These are phyloP conservation scores for Pammene aurita DNA, from an alignment of 2,888 invertebrate genomes.

Conservation along the genomic window DNA sequence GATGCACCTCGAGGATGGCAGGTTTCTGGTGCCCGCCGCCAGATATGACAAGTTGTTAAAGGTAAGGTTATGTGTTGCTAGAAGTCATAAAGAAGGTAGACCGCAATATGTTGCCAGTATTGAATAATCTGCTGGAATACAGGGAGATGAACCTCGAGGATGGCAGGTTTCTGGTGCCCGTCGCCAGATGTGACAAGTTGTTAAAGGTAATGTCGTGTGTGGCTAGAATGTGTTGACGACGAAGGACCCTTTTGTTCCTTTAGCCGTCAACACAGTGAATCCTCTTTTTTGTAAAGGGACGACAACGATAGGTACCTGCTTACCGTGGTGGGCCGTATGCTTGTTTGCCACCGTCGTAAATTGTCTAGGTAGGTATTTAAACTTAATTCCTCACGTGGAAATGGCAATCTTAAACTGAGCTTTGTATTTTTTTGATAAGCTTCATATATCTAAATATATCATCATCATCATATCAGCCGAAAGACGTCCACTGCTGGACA, in stretches of 20 bases:
- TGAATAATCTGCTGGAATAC: constrained; percentile 98
- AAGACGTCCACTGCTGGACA: too few species aligned
- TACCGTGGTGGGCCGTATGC: too few species aligned
- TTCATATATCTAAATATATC: too few species aligned
- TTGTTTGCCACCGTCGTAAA: too few species aligned
- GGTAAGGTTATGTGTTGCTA: constrained; percentile 91
- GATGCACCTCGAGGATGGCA: constrained; percentile 98
- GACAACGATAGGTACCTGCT: too few species aligned
- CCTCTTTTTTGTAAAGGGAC: too few species aligned
- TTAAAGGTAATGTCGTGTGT: constrained; percentile 90
- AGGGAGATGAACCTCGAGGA: constrained; percentile 99
- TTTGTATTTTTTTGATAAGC: background rate
- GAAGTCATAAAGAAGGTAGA: constrained; percentile 99
- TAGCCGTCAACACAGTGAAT: too few species aligned
- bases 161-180: constrained; percentile 95
- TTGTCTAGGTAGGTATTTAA: too few species aligned
- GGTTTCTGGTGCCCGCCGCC: constrained; percentile 93
- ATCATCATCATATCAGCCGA: too few species aligned
- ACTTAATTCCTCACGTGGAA: too few species aligned
- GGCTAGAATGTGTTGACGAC: constrained; percentile 96
- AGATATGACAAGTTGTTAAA: constrained; percentile 95
- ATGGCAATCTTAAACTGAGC: too few species aligned
- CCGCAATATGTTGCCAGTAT: constrained; percentile 89
- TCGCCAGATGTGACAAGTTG: constrained; percentile 94
- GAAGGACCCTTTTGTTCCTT: too few species aligned